Base-by-base conservation (phyloP, 2,888 invertebrate species). In the Megaustenia siamemsis region DNA sequence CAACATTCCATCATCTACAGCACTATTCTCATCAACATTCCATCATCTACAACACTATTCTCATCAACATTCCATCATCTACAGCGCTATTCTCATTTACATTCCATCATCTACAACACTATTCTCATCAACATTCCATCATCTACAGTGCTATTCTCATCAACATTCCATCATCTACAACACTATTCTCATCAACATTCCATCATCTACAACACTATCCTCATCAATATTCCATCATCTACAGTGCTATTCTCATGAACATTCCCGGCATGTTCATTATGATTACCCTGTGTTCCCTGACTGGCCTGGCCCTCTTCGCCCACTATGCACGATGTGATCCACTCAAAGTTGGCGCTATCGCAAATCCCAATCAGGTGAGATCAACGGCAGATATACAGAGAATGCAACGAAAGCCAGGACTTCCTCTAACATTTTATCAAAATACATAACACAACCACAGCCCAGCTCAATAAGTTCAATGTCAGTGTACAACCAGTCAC, bases 271-370 rank as follows among this genome's bases (percentile, higher is more conserved):
- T 90, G 88, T 87, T 89, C 63, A 82, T 90, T 40, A 84, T 92
- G 53, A 88, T 92, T n/a, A 90, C 90, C 8, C 85, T 92, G 60
- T 89, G 90, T 85, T 90, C 86, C 21, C 84, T 91, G 49, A 84
- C 88, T 21, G 92, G 92, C 1, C 78, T 92, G 66, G 87, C 89
- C 53, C 86, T 93, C 82, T 92, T 89, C 79, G 91, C 91, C 2
- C 88, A 90, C 69, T 93, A 92, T 86, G 87, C 88, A 28, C 77
- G 87, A 12, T 92, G 92, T 86, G 92, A 93, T 80, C 92, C 92
- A 4, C 84, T 93, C 45, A 78, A 66, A 32, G 82, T 85, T 12
- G 86, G 88, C 4, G 63, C 86, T 2, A 86, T 91, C 2, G 76
- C 76, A 12, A 90, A 92, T 73, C 85, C 88, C 3, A 91, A 92